A percentile compares a stretch with the other conserved stretches of the same genome.
These are phyloP conservation scores for Formica exsecta DNA, from an alignment of 1,140 invertebrate species.

Conservation along the genomic window DNA sequence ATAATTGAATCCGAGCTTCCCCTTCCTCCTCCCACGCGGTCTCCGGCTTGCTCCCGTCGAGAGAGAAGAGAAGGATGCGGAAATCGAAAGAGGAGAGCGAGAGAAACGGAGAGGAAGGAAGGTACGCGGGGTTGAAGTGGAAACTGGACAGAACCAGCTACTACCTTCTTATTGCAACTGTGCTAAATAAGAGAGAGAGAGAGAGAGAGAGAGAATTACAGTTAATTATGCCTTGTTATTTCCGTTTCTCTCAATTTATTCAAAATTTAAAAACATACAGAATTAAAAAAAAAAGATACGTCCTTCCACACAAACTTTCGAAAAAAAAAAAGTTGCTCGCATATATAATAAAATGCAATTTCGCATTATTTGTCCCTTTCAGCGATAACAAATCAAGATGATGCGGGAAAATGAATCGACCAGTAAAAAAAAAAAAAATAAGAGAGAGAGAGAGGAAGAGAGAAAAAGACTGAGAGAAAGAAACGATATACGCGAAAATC, in stretches of 20 bases:
- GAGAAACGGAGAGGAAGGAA: constrained; percentile 39
- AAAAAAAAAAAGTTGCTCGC: not conserved
- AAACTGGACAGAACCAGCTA: constrained; percentile 72
- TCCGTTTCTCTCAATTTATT: not conserved
- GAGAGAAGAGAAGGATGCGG: constrained; percentile 54
- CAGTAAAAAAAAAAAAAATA: not conserved
- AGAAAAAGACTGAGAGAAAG: constrained; percentile 51
- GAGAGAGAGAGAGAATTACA: not conserved
- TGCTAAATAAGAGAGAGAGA: constrained; percentile 74
- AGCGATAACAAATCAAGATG: constrained; percentile 55
- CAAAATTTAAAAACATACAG: not conserved
- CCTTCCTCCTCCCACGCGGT: constrained; percentile 69
- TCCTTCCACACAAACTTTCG: not conserved
- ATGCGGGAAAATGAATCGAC: constrained; percentile 40
- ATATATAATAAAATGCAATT: constrained; percentile 30
- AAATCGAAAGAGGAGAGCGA: constrained; percentile 46
- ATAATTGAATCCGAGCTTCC: constrained; percentile 86
- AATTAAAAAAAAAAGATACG: not conserved
- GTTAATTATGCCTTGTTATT: constrained; percentile 32
- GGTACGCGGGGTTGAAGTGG: constrained; percentile 51
- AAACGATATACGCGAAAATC: constrained; percentile 68
- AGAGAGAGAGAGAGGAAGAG: not conserved
- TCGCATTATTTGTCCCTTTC: constrained; percentile 32
- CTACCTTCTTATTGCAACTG: constrained; percentile 79
- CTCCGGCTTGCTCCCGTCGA: constrained; percentile 69